Percentiles rank a stretch among this genome's conserved stretches.
Evolutionary conservation across 1,140 invertebrate species (phyloP).

Genomic region (Drosophila ercepeae): DNA sequence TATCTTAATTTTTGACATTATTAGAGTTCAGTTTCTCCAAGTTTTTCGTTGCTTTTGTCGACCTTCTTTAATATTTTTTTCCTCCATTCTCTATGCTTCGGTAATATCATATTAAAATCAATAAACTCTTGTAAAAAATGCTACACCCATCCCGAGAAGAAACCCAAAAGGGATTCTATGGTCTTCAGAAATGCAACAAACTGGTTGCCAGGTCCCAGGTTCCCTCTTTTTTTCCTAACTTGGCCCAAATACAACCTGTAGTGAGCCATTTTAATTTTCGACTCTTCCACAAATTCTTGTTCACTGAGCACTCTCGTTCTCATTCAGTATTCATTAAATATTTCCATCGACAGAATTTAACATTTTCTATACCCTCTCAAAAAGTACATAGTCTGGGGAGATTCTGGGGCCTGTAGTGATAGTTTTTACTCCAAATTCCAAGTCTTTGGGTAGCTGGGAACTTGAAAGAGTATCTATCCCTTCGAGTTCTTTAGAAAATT

Average conservation of each 20-base stretch:
- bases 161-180: slow-evolving; percentile 15
- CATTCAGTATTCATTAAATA: slow-evolving; percentile 71
- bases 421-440: too few relatives aligned
- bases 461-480: neutral
- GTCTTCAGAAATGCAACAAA: slow-evolving; percentile 49
- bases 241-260: slow-evolving; percentile 24
- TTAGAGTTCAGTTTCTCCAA: slow-evolving; percentile 5
- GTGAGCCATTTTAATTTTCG: slow-evolving; percentile 49
- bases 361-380: slow-evolving; percentile 10
- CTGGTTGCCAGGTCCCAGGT: slow-evolving; percentile 25
- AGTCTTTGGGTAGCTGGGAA: too few relatives aligned
- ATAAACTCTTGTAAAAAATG: slow-evolving; percentile 44
- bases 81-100: slow-evolving; percentile 11
- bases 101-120: slow-evolving; percentile 66
- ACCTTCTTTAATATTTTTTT: slow-evolving; percentile 9
- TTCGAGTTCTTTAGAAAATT: neutral
- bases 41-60: neutral
- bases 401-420: too few relatives aligned
- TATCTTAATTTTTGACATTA: slow-evolving; percentile 32
- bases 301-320: slow-evolving; percentile 40
- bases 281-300: slow-evolving; percentile 23
- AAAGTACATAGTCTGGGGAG: too few relatives aligned
- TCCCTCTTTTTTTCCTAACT: neutral
- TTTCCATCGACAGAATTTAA: slow-evolving; percentile 59
- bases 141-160: slow-evolving; percentile 7